Percentiles rank a stretch among this genome's conserved stretches.
Conservation (phyloP, 2,113 vertebrate species). For the Onychorhynchus coronatus region DNA sequence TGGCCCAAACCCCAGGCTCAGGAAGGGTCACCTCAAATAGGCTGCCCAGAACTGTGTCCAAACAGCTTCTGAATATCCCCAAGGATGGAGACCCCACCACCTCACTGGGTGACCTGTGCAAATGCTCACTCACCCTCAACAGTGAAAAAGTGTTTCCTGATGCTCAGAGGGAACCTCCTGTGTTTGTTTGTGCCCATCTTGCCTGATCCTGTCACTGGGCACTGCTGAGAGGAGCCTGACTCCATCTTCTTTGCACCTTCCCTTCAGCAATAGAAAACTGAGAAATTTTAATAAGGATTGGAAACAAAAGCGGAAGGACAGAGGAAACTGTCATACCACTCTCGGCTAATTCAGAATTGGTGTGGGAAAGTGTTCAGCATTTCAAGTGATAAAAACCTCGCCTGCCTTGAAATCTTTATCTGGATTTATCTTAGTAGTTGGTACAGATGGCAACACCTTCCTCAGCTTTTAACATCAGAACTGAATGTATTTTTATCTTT, state of each 20-base stretch:
- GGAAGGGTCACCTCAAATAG: not conserved
- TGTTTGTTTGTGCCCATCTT: not conserved
- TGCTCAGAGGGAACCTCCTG: not conserved
- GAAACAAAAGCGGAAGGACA: not conserved
- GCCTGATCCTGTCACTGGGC: not conserved
- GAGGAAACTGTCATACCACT: not conserved
- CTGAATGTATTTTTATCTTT: not conserved
- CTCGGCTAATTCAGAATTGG: not conserved
- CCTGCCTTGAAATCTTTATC: not conserved
- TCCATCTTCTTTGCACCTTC: not conserved
- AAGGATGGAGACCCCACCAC: not conserved
- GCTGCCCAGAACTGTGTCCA: not conserved
- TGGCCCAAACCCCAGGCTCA: not conserved
- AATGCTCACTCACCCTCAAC: rapidly evolving
- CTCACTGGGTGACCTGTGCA: not conserved
- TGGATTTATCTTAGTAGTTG: not conserved
- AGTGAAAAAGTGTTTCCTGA: not conserved
- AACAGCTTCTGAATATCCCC: not conserved
- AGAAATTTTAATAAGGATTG: not conserved
- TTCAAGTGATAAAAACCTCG: not conserved
- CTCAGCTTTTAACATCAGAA: not conserved
- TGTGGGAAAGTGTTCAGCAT: not conserved
- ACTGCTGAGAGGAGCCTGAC: not conserved
- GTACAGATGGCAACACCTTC: not conserved
- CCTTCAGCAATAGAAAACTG: not conserved